A percentile compares a stretch with the other conserved stretches of the same genome.
These are phyloP conservation scores for Actinia tenebrosa DNA, from an alignment of 64 coral and sea anemone genomes.

Conservation along the genomic window DNA sequence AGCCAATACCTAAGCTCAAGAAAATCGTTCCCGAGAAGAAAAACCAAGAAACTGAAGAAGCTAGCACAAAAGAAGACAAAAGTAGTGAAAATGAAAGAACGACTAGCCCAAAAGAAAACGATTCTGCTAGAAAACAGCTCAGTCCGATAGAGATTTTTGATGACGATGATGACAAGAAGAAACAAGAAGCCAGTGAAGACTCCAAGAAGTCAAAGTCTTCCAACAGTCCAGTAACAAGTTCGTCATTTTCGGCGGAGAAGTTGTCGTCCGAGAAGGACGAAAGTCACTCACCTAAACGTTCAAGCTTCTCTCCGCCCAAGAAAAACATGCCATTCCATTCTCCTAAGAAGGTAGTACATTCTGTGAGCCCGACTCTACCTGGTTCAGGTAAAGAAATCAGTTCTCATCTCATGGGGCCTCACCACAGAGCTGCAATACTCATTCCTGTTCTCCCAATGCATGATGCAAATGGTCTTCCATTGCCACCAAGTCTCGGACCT, in stretches of 20 bases:
- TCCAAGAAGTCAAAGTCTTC: not conserved
- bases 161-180: conserved; percentile 83
- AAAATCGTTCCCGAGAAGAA: conserved; percentile 71
- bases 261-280: conserved; percentile 10
- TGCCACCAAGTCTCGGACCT: conserved; percentile 62
- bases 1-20: conserved; percentile 75
- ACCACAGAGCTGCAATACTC: conserved; percentile 87
- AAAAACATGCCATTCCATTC: conserved; percentile 29
- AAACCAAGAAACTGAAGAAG: conserved; percentile 27
- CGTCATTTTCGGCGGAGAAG: not conserved
- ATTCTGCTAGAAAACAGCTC: conserved; percentile 33
- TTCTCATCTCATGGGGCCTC: conserved; percentile 60
- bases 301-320: conserved; percentile 53
- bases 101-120: conserved; percentile 1
- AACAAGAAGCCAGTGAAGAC: conserved; percentile 10
- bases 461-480: conserved; percentile 67
- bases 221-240: conserved; percentile 7
- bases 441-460: conserved; percentile 89
- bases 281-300: conserved; percentile 28
- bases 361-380: conserved; percentile 75
- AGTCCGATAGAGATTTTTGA: conserved; percentile 87
- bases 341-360: conserved; percentile 61
- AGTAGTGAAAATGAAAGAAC: conserved; percentile 21
- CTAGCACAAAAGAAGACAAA: conserved; percentile 7
- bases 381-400: conserved; percentile 46